phyloP scores from a whole-genome alignment of 2,888 invertebrate species.

The Ochropleura leucogaster region DNA sequence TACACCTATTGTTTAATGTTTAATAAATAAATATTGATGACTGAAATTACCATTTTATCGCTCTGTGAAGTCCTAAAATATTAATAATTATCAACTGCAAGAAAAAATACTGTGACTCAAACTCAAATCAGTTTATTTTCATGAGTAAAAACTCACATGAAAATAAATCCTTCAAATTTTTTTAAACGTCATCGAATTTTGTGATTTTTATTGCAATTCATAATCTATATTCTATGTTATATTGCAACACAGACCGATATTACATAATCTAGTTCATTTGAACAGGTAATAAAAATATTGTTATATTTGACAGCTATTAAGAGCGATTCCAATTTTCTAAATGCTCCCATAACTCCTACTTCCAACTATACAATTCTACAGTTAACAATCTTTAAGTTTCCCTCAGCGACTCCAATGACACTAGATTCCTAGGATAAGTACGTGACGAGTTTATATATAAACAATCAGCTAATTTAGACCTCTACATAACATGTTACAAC shows the following conservation, averaged over 20 bases:
- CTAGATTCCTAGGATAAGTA: slow-evolving; percentile 55
- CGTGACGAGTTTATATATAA: slow-evolving; percentile 39
- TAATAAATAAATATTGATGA: neutral
- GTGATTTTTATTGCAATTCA: neutral
- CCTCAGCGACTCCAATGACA: slow-evolving; percentile 22
- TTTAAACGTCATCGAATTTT: neutral
- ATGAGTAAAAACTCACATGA: neutral
- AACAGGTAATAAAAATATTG: neutral
- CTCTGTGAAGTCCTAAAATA: neutral
- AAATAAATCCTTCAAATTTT: neutral
- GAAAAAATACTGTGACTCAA: neutral
- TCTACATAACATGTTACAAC: slow-evolving; percentile 44
- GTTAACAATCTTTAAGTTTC: slow-evolving; percentile 38
- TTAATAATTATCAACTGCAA: neutral
- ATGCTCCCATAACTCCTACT: slow-evolving; percentile 14
- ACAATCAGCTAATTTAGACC: slow-evolving; percentile 41
- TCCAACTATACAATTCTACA: slow-evolving; percentile 37
- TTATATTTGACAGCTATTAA: neutral
- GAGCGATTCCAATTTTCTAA: neutral
- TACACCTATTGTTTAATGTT: neutral
- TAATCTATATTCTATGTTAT: neutral
- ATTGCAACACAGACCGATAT: neutral
- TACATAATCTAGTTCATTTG: neutral
- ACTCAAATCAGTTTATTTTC: neutral
- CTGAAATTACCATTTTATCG: neutral